phyloP scores from a whole-genome alignment of 2,888 invertebrate species.

The Epicampocera succincta region DNA sequence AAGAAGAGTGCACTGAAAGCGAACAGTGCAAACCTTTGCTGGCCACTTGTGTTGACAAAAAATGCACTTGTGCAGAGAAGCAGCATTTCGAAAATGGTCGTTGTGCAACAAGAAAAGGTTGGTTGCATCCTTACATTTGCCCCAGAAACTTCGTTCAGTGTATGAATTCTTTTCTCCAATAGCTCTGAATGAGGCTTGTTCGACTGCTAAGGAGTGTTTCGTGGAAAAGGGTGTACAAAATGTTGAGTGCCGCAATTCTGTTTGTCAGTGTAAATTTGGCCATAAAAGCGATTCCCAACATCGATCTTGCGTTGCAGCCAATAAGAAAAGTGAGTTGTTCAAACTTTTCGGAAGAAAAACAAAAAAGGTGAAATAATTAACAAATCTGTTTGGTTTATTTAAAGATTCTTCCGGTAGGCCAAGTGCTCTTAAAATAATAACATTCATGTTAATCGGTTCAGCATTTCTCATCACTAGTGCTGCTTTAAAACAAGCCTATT shows the following conservation, averaged over 20 bases:
- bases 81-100: conserved; percentile 78
- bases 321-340: conserved; percentile 77
- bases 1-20: conserved; percentile 78
- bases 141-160: background rate
- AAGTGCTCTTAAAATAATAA: conserved; percentile 81
- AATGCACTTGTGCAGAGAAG: conserved; percentile 77
- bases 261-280: conserved; percentile 80
- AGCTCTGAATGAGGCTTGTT: conserved; percentile 78
- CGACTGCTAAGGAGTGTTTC: conserved; percentile 78
- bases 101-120: conserved; percentile 78
- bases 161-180: too few relatives aligned
- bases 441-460: conserved; percentile 80
- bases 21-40: conserved; percentile 81
- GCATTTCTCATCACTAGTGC: conserved; percentile 81
- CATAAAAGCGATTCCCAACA: conserved; percentile 75
- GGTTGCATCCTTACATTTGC: background rate
- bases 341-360: background rate
- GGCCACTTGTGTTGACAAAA: conserved; percentile 77
- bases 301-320: conserved; percentile 76
- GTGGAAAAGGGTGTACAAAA: conserved; percentile 77
- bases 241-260: conserved; percentile 80
- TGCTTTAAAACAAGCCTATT: conserved; percentile 80
- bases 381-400: conserved; percentile 56
- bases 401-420: conserved; percentile 82
- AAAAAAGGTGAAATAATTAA: conserved; percentile 1